Conservation (phyloP, 2,888 invertebrate genomes). For the Tribolium freemani region DNA sequence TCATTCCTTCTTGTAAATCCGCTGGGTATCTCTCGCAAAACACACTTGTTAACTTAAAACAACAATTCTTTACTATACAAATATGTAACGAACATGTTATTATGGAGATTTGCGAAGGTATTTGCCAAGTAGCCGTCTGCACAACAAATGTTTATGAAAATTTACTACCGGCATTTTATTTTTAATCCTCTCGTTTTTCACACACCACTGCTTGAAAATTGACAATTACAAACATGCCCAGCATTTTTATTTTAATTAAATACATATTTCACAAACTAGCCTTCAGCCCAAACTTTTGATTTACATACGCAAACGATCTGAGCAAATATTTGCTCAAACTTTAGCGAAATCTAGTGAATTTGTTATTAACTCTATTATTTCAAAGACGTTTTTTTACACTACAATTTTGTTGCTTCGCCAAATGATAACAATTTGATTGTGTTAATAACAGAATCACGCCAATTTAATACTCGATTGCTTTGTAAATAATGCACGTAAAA, state of each 20-base stretch:
- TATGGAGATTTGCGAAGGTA: slow-evolving; percentile 19
- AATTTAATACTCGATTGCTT: too few relatives aligned
- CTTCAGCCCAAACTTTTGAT: too few relatives aligned
- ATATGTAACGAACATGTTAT: slow-evolving; percentile 30
- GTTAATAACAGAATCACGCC: too few relatives aligned
- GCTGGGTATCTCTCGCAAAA: slow-evolving; percentile 20
- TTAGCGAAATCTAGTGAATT: too few relatives aligned
- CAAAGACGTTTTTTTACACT: too few relatives aligned
- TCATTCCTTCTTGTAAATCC: slow-evolving; percentile 29
- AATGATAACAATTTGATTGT: too few relatives aligned
- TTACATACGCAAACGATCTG: too few relatives aligned
- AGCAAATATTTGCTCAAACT: too few relatives aligned
- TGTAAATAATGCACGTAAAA: too few relatives aligned
- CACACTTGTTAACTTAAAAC: slow-evolving; percentile 33
- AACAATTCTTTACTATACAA: slow-evolving; percentile 20
- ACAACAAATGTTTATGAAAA: slow-evolving; percentile 20
- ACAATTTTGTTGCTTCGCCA: too few relatives aligned
- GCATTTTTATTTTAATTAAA: slow-evolving; percentile 10
- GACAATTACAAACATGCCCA: slow-evolving; percentile 7
- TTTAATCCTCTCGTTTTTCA: slow-evolving; percentile 15
- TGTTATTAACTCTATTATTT: too few relatives aligned
- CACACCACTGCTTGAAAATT: neutral
- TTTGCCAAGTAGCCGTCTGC: slow-evolving; percentile 11
- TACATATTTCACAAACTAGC: too few relatives aligned
- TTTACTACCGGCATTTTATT: slow-evolving; percentile 11